Evolutionary conservation across 2,113 vertebrate species (phyloP).

Genomic region (Scopus umbretta): DNA sequence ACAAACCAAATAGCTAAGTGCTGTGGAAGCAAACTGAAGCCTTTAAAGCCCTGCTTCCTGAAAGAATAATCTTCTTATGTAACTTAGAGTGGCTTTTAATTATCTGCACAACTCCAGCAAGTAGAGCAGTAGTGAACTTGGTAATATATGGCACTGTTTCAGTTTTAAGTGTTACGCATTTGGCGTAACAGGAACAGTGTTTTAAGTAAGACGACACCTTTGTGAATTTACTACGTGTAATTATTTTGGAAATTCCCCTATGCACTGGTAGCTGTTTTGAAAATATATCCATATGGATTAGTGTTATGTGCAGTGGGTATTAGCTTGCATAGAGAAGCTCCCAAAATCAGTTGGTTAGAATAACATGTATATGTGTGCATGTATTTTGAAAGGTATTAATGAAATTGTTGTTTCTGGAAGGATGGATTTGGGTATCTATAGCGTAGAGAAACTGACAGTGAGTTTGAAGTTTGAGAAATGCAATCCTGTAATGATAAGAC

Average conservation of each 20-base stretch:
- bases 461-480: background rate
- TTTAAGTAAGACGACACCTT: background rate
- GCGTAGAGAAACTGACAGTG: background rate
- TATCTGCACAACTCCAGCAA: slow-evolving; percentile 6
- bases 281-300: background rate
- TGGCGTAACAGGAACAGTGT: background rate
- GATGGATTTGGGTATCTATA: background rate
- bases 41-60: background rate
- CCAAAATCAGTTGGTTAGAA: background rate
- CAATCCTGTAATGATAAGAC: background rate
- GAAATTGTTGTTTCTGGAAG: background rate
- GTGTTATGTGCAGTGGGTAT: background rate
- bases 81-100: slow-evolving; percentile 41
- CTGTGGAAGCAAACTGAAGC: background rate
- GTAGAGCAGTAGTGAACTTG: background rate
- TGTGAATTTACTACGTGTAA: background rate
- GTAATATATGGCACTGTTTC: background rate
- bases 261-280: background rate
- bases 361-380: fast-evolving
- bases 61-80: background rate
- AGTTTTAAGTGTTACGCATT: background rate
- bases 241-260: background rate
- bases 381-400: background rate
- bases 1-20: background rate
- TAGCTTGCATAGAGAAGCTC: background rate